These are phyloP conservation scores for Lamellibrachia luymesi DNA, from an alignment of 1,140 invertebrate species.

Conservation along the genomic window DNA sequence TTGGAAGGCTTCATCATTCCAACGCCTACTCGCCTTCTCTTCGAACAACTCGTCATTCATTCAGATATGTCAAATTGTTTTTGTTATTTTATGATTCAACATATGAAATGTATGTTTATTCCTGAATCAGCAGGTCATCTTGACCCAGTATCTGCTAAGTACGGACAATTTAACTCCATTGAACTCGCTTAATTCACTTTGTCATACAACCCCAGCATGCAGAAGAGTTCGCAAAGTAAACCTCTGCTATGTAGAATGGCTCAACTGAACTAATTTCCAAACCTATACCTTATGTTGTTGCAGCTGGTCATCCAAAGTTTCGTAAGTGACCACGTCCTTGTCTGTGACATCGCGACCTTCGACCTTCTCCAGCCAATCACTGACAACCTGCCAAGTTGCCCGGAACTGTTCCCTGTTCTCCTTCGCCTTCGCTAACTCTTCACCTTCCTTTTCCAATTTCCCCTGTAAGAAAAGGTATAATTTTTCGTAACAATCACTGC, in stretches of 20 bases:
- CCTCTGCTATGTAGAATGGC: not conserved
- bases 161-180: not conserved
- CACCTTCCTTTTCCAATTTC: constrained; percentile 60
- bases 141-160: not conserved
- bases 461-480: not conserved
- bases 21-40: too few relatives aligned
- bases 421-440: constrained; percentile 66
- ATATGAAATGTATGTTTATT: not conserved
- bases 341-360: constrained; percentile 61
- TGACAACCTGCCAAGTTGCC: constrained; percentile 64
- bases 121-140: not conserved
- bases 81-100: not conserved
- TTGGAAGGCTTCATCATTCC: too few relatives aligned
- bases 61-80: not conserved
- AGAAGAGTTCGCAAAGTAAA: not conserved
- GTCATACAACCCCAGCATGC: not conserved
- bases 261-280: constrained; percentile 26
- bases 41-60: not conserved
- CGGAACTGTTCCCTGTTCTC: constrained; percentile 65
- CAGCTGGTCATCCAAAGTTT: constrained; percentile 76
- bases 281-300: constrained; percentile 74
- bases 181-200: not conserved
- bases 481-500: not conserved
- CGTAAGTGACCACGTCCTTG: constrained; percentile 80
- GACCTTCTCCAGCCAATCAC: constrained; percentile 82